These are phyloP conservation scores for Rhipidura dahli DNA, from an alignment of 2,113 vertebrate genomes.

Conservation along the genomic window DNA sequence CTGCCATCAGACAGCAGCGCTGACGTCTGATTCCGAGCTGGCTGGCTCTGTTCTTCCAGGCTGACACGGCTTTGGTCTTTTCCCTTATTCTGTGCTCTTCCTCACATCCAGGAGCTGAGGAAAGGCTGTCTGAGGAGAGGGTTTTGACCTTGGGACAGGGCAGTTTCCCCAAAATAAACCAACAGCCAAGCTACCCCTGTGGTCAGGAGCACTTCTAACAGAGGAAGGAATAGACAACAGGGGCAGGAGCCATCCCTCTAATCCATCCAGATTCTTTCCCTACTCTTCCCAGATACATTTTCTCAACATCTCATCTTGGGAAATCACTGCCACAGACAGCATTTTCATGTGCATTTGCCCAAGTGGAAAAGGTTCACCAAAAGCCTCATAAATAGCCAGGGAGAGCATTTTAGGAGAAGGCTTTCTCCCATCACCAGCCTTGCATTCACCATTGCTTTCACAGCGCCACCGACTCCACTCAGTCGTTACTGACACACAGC, in stretches of 20 bases:
- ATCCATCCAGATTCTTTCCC: background rate
- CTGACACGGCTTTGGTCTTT: slow-evolving; percentile 5
- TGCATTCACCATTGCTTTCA: background rate
- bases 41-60: background rate
- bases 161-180: background rate
- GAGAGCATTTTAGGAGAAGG: background rate
- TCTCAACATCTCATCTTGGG: background rate
- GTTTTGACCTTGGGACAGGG: background rate
- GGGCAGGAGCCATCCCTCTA: background rate
- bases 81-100: background rate
- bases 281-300: background rate
- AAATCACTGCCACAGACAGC: background rate
- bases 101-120: background rate
- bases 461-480: slow-evolving; percentile 3
- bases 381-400: background rate
- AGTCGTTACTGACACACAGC: slow-evolving; percentile 15
- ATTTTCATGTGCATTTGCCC: background rate
- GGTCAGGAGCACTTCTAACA: background rate
- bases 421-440: background rate
- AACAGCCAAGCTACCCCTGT: background rate
- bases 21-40: background rate
- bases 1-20: background rate
- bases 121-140: background rate
- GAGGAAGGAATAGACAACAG: fast-evolving
- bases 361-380: background rate